These are phyloP conservation scores for Anguilla japonica DNA, from an alignment of 2,113 vertebrate genomes.

Conservation along the genomic window DNA sequence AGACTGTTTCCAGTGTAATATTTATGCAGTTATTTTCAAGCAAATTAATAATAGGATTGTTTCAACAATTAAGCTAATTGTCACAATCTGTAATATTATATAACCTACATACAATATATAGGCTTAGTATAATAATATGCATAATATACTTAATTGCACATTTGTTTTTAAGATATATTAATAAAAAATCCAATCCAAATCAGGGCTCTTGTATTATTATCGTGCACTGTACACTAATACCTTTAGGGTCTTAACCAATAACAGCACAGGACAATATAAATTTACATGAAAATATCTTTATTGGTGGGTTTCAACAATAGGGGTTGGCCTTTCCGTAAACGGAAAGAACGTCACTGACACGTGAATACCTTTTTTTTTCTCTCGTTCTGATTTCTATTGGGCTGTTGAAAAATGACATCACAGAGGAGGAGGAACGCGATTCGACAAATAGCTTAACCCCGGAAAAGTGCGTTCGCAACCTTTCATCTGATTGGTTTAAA, in stretches of 20 bases:
- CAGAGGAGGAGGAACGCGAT: not conserved
- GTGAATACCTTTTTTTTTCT: not conserved
- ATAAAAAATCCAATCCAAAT: no score
- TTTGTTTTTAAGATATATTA: no score
- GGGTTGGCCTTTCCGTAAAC: not conserved
- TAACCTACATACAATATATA: no score
- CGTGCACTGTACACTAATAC: no score
- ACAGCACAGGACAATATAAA: not conserved
- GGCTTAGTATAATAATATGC: no score
- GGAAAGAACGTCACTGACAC: not conserved
- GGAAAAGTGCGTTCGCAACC: not conserved
- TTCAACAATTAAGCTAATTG: no score
- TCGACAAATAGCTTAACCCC: not conserved
- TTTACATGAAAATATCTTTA: constrained; percentile 25
- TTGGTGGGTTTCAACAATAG: constrained; percentile 4
- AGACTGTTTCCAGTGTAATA: no score
- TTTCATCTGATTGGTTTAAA: constrained; percentile 24
- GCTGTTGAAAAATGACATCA: not conserved
- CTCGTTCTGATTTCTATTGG: constrained; percentile 29
- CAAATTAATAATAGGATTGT: no score
- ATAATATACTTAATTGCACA: no score
- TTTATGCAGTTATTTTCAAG: no score
- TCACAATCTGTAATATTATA: no score
- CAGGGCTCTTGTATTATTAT: no score
- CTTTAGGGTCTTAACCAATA: not conserved